These are phyloP conservation scores for Tapirus terrestris DNA, from an alignment of 2,113 vertebrate genomes.

Conservation along the genomic window DNA sequence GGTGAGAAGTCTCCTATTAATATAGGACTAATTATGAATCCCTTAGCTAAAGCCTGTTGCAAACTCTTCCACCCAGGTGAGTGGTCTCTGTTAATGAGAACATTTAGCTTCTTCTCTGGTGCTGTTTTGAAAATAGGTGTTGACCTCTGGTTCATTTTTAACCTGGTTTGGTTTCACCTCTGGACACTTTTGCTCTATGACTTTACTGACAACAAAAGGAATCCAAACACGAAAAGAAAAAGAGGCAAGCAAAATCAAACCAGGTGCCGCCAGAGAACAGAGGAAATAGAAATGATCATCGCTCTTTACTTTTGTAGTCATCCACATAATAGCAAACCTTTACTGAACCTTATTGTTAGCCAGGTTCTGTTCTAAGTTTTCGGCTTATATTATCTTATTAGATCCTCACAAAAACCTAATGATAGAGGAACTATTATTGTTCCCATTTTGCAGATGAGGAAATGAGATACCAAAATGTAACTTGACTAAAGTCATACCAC, in stretches of 20 bases:
- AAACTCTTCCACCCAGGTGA: neutral
- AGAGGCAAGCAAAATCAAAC: conserved; percentile 11
- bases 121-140: conserved; percentile 37
- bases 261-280: neutral
- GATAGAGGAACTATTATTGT: neutral
- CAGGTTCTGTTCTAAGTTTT: neutral
- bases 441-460: neutral
- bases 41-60: neutral
- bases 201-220: conserved; percentile 11
- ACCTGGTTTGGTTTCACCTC: neutral
- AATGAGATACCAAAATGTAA: neutral
- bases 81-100: neutral
- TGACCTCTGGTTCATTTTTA: conserved; percentile 37
- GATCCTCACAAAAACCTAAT: neutral
- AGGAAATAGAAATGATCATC: neutral
- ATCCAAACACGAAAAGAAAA: neutral
- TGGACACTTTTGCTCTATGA: neutral
- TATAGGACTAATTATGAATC: neutral
- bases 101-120: neutral
- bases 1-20: conserved; percentile 79
- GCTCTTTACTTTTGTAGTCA: neutral
- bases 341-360: neutral
- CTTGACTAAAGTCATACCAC: neutral
- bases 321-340: neutral
- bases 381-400: neutral